Evolutionary conservation across 1,140 invertebrate species (phyloP).

Genomic region (Helicoverpa armigera): DNA sequence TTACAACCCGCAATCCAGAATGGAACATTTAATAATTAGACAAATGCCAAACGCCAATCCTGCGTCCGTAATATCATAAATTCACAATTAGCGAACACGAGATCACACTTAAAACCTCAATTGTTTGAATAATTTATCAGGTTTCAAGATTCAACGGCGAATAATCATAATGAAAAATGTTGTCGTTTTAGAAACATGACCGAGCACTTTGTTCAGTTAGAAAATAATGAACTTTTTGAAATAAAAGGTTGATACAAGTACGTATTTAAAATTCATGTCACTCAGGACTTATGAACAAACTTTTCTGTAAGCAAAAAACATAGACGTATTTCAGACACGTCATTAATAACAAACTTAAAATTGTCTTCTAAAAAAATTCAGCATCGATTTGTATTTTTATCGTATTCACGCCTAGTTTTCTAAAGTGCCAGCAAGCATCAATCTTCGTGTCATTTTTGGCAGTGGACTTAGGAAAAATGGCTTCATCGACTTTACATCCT

Average conservation of each 20-base stretch:
- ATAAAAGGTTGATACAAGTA: not conserved
- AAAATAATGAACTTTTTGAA: conserved; percentile 17
- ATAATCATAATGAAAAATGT: conserved; percentile 29
- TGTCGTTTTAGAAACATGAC: conserved; percentile 22
- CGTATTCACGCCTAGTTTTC: conserved; percentile 56
- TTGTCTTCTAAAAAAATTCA: not conserved
- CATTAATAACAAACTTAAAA: conserved; percentile 30
- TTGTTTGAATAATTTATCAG: conserved; percentile 18
- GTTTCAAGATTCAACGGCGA: conserved; percentile 6
- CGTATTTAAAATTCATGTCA: not conserved
- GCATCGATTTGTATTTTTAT: conserved; percentile 45
- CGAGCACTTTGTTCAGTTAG: conserved; percentile 15
- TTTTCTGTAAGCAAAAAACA: not conserved
- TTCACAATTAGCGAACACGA: conserved; percentile 21
- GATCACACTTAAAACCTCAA: conserved; percentile 12
- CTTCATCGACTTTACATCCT: conserved; percentile 77
- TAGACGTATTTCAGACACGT: not conserved
- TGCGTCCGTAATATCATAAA: not conserved
- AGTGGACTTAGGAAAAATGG: conserved; percentile 74
- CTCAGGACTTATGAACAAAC: not conserved
- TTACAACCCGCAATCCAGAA: not conserved
- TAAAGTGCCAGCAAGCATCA: conserved; percentile 64
- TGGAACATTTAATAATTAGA: not conserved
- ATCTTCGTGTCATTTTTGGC: conserved; percentile 76
- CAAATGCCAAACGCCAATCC: not conserved